Percentiles rank a stretch among this genome's conserved stretches.
phyloP scores from a whole-genome alignment of 1,140 invertebrate genomes.

The Micrasema longulum region DNA sequence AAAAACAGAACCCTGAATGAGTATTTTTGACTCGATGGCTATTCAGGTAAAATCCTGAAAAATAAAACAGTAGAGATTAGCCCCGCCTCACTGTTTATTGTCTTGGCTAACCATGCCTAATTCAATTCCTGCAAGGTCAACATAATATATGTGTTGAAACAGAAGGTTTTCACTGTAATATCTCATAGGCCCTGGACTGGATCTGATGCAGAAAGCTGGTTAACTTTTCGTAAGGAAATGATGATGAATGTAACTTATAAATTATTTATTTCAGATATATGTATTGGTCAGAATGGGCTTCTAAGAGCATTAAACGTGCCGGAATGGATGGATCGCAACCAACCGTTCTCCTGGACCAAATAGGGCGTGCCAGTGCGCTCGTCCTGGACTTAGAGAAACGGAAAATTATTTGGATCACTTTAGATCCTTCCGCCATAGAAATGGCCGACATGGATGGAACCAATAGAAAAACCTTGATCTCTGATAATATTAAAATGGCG shows the following conservation, averaged over 20 bases:
- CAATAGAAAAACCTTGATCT: constrained; percentile 70
- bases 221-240: too few species aligned
- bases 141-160: too few species aligned
- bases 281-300: constrained; percentile 90
- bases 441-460: constrained; percentile 80
- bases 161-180: too few species aligned
- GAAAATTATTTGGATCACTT: constrained; percentile 88
- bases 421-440: constrained; percentile 84
- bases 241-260: constrained; percentile 76
- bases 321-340: constrained; percentile 79
- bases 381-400: constrained; percentile 78
- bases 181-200: too few species aligned
- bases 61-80: too few species aligned
- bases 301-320: constrained; percentile 80
- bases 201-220: too few species aligned
- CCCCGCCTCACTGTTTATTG: too few species aligned
- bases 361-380: constrained; percentile 80
- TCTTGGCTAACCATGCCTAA: too few species aligned
- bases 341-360: constrained; percentile 75
- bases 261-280: constrained; percentile 74
- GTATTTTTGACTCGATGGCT: too few species aligned
- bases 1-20: too few species aligned
- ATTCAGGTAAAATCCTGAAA: too few species aligned
- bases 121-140: too few species aligned
- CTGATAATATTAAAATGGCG: constrained; percentile 73